Evolutionary conservation across 2,797 vertebrate species (phyloP), one percentile per base, ranked within the genome.

Genomic region (Eurystomus glaucurus): DNA sequence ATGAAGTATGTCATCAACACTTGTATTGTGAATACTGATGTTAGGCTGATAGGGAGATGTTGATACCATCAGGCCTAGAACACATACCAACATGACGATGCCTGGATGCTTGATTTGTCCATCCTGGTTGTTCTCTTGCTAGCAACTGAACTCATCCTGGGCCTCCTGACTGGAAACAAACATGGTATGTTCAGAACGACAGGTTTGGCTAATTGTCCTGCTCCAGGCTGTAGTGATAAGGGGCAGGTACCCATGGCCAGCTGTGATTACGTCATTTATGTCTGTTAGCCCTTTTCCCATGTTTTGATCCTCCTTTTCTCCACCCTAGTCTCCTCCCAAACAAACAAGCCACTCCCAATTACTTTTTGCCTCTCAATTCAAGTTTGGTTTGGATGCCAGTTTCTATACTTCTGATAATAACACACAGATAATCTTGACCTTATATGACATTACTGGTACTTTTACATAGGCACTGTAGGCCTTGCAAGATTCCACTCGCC

Each of bases 121-220:
- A 71, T 74, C 35, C 31, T 80, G 78, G 29, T n/a, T 80, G 75
- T 85, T 91, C 60, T 94, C 35, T n/a, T 95, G 26, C 68, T 90
- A 72, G 60, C 21, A 75, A 2, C 25, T 78, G 74, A 72, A 46
- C 31, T 37, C 31, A 58, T 21, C 10, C 20, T 26, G 46, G 68
- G 31, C 19, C 28, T 91, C 15, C 60, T 80, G 55, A 61, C 51
- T 87, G 55, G 60, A 77, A 91, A 83, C 57, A 45, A 86, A 83
- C 0, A 0, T 60, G 58, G 35, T 65, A n/a, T 85, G 71, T 85
- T 62, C 72, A 82, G 71, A 90, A 3, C 46, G 87, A 69, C 62
- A 93, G 72, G 68, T 64, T 58, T 85, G 60, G 35, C 55, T 87
- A 60, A 79, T 90, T 85, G 79, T 74, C 71, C 87, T 88, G 68